Conservation (phyloP, 2,113 vertebrate species). For the Myotis yumanensis region DNA sequence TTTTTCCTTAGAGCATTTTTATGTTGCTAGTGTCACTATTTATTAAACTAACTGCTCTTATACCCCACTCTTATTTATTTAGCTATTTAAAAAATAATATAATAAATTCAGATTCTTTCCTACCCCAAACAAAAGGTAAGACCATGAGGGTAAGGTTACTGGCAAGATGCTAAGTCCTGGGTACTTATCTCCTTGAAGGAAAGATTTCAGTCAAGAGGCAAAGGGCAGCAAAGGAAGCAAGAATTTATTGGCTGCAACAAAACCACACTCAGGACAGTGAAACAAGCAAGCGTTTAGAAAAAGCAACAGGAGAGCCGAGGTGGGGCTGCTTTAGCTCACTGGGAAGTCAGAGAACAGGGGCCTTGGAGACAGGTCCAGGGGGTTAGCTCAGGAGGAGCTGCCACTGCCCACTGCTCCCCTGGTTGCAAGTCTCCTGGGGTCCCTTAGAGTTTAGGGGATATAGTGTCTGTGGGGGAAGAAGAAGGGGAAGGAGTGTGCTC, state of each 20-base stretch:
- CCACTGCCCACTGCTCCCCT: not conserved
- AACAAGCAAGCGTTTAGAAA: not conserved
- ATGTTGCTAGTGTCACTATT: not conserved
- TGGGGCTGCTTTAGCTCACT: too few species aligned
- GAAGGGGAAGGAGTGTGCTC: too few species aligned
- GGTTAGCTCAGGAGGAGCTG: not conserved
- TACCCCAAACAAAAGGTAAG: not conserved
- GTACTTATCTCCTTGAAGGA: not conserved
- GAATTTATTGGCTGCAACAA: not conserved
- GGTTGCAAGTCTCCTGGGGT: not conserved
- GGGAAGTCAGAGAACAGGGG: not conserved
- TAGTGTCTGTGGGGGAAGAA: not conserved
- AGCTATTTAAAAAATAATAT: not conserved
- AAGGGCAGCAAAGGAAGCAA: not conserved
- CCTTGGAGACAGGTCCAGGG: not conserved
- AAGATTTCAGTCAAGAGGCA: not conserved
- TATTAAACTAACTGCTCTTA: conserved; percentile 23
- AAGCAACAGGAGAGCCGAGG: not conserved
- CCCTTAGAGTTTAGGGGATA: not conserved
- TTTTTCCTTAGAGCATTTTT: not conserved
- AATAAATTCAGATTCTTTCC: not conserved
- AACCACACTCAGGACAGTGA: not conserved
- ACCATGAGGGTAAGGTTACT: not conserved
- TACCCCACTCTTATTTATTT: not conserved
- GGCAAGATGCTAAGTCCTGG: not conserved